These are phyloP conservation scores for Agrilus planipennis DNA, from an alignment of 1,140 invertebrate species.

Conservation along the genomic window DNA sequence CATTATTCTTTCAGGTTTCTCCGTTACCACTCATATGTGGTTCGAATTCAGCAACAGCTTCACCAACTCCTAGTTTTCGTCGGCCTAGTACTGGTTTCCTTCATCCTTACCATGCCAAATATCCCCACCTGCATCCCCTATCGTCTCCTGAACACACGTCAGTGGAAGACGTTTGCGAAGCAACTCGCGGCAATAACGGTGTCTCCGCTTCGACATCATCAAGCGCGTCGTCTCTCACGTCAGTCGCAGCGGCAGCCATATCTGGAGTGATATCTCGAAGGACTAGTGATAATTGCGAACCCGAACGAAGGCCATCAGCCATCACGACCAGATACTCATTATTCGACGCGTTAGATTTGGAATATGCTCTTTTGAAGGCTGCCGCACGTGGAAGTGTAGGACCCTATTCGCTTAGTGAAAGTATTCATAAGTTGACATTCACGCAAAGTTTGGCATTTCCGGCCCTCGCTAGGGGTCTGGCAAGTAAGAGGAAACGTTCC, in stretches of 20 bases:
- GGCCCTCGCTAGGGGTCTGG: slow-evolving; percentile 53
- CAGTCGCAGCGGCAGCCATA: slow-evolving; percentile 39
- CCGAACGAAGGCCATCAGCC: slow-evolving; percentile 38
- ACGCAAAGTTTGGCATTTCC: slow-evolving; percentile 64
- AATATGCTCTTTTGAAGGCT: slow-evolving; percentile 54
- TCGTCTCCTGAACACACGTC: slow-evolving; percentile 38
- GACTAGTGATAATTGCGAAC: slow-evolving; percentile 35
- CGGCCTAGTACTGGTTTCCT: slow-evolving; percentile 42
- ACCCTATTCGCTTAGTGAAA: slow-evolving; percentile 58
- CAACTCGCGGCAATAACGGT: slow-evolving; percentile 32
- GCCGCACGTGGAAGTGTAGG: slow-evolving; percentile 57
- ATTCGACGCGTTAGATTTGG: slow-evolving; percentile 57
- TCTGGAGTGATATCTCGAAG: slow-evolving; percentile 24
- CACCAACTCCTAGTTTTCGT: slow-evolving; percentile 36
- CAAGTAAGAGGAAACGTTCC: slow-evolving; percentile 48
- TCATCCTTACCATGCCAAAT: slow-evolving; percentile 55
- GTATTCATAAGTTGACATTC: slow-evolving; percentile 61
- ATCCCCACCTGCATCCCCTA: slow-evolving; percentile 41
- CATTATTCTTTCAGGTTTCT: slow-evolving; percentile 38
- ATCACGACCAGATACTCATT: slow-evolving; percentile 43
- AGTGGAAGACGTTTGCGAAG: slow-evolving; percentile 35
- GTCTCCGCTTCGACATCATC: slow-evolving; percentile 36
- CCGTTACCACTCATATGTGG: slow-evolving; percentile 40
- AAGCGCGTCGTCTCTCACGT: slow-evolving; percentile 45
- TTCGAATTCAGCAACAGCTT: slow-evolving; percentile 29